phyloP scores from a whole-genome alignment of 1,140 invertebrate species.

The Bombyx mandarina region DNA sequence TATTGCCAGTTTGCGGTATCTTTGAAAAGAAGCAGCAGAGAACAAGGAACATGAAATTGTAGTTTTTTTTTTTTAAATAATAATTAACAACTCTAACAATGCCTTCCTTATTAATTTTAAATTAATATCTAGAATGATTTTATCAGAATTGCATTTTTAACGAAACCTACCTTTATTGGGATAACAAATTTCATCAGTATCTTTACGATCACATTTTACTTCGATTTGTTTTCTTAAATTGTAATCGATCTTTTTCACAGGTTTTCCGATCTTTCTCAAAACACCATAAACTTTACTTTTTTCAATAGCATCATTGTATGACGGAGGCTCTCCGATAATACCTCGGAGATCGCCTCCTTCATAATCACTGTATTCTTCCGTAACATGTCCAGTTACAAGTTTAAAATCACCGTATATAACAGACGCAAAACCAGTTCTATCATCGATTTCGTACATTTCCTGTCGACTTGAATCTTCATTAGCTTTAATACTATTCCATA shows the following conservation, averaged over 20 bases:
- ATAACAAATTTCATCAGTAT: conserved; percentile 2
- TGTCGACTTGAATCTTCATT: conserved; percentile 35
- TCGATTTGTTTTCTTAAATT: conserved; percentile 26
- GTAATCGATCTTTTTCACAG: conserved; percentile 14
- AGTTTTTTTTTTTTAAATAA: no score
- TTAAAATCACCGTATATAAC: conserved; percentile 45
- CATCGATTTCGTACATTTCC: conserved; percentile 46
- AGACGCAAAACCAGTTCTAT: conserved; percentile 36
- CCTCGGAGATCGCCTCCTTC: conserved; percentile 37
- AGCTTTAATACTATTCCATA: conserved; percentile 39
- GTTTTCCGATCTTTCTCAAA: conserved; percentile 24
- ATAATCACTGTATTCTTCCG: conserved; percentile 24
- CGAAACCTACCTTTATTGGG: not conserved
- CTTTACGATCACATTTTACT: conserved; percentile 26
- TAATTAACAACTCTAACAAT: no score
- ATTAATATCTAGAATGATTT: no score
- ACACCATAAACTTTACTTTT: conserved; percentile 32
- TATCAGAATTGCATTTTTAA: no score
- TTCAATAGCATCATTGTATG: conserved; percentile 30
- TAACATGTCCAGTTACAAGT: conserved; percentile 38
- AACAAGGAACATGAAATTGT: no score
- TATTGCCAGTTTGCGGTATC: no score
- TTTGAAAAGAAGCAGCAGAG: no score
- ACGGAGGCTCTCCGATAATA: conserved; percentile 28
- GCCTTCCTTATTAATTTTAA: no score